These are phyloP conservation scores for Xenopus petersii DNA, from an alignment of 2,797 vertebrate species.

Conservation along the genomic window DNA sequence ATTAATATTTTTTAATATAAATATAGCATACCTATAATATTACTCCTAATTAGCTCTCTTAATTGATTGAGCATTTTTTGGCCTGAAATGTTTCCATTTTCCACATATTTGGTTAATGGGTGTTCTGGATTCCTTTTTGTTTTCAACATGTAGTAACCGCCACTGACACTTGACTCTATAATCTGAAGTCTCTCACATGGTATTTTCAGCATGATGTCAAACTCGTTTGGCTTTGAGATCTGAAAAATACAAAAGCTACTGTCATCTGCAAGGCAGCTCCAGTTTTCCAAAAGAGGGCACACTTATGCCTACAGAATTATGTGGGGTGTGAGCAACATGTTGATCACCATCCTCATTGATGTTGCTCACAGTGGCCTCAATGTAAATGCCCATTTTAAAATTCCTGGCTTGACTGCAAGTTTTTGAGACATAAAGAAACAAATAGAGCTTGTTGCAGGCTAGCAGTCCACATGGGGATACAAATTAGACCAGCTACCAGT, in stretches of 20 bases:
- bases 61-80: slow-evolving; percentile 69
- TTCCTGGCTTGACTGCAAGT: too few species aligned
- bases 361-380: too few species aligned
- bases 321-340: too few species aligned
- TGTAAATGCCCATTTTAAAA: too few species aligned
- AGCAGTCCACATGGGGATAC: too few species aligned
- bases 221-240: slow-evolving; percentile 82
- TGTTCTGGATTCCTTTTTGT: slow-evolving; percentile 65
- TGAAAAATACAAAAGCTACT: slow-evolving; percentile 50
- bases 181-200: slow-evolving; percentile 60
- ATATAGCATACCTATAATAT: slow-evolving; percentile 57
- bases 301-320: too few species aligned
- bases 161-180: slow-evolving; percentile 53
- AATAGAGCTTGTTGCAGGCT: too few species aligned
- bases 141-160: slow-evolving; percentile 68
- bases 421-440: too few species aligned
- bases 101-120: slow-evolving; percentile 63
- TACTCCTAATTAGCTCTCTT: slow-evolving; percentile 68
- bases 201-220: slow-evolving; percentile 81
- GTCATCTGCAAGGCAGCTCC: too few species aligned
- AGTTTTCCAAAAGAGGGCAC: too few species aligned
- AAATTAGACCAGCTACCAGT: too few species aligned
- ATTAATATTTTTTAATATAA: neutral
- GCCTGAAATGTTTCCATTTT: slow-evolving; percentile 63
- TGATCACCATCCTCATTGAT: too few species aligned